A percentile compares a stretch with the other conserved stretches of the same genome.
Evolutionary conservation across 2,888 invertebrate genomes (phyloP).

Genomic region (Leucoma salicis): DNA sequence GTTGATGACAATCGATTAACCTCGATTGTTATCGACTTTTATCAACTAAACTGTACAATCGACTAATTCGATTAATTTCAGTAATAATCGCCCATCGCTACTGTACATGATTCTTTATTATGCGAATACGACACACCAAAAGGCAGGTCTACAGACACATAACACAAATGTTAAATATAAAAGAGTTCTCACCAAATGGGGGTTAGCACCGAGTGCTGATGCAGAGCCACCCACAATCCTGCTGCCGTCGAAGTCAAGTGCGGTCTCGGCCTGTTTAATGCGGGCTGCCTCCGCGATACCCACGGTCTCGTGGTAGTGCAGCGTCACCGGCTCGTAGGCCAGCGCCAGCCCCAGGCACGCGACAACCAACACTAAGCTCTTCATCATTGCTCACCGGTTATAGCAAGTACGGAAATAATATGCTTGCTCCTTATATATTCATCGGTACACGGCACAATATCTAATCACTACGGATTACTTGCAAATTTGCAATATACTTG

Average conservation of each 20-base stretch:
- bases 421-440: background rate
- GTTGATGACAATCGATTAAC: no score
- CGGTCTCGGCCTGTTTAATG: conserved; percentile 24
- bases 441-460: background rate
- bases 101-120: background rate
- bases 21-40: no score
- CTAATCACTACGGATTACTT: background rate
- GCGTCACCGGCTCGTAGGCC: conserved; percentile 13
- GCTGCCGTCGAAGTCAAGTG: conserved; percentile 28
- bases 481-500: no score
- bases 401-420: background rate
- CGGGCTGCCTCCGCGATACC: conserved; percentile 32
- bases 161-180: no score
- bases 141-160: background rate
- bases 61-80: no score
- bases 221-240: conserved; percentile 25
- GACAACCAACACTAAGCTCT: conserved; percentile 9
- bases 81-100: background rate
- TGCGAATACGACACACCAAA: background rate
- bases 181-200: background rate
- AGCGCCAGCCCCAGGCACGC: conserved; percentile 5
- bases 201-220: conserved; percentile 21
- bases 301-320: conserved; percentile 31
- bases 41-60: no score
- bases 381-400: conserved; percentile 12